phyloP scores from a whole-genome alignment of 35 echinoderm and acorn worm genomes.

The Lytechinus variegatus region DNA sequence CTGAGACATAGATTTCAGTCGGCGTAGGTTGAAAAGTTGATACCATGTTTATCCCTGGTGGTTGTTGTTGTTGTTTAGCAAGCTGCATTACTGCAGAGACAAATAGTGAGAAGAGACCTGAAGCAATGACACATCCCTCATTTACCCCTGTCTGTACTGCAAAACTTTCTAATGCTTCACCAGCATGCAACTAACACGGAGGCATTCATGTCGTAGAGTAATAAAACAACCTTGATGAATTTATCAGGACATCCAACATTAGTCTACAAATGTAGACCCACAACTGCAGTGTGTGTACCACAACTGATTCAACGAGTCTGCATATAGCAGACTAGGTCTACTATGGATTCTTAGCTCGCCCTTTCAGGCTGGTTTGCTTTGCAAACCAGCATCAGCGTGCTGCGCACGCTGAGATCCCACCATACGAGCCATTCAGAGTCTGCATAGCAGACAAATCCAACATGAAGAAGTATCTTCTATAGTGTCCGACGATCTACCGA shows the following conservation, averaged over 20 bases:
- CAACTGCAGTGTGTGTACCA: too few relatives aligned
- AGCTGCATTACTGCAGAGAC: slow-evolving; percentile 22
- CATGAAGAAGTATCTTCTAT: slow-evolving; percentile 36
- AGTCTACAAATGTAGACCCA: too few relatives aligned
- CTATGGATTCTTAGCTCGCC: too few relatives aligned
- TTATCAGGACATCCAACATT: slow-evolving; percentile 55
- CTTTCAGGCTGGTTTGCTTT: too few relatives aligned
- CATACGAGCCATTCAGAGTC: too few relatives aligned
- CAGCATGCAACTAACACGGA: neutral
- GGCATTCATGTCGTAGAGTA: slow-evolving; percentile 57
- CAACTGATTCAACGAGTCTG: too few relatives aligned
- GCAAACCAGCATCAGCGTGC: too few relatives aligned
- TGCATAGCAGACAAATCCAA: too few relatives aligned
- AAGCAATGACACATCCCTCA: slow-evolving; percentile 55
- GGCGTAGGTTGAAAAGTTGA: slow-evolving; percentile 34
- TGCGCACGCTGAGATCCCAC: too few relatives aligned
- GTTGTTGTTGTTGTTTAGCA: neutral
- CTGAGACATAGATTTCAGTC: neutral
- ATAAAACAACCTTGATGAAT: slow-evolving; percentile 32
- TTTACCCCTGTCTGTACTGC: slow-evolving; percentile 43
- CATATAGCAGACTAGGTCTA: too few relatives aligned
- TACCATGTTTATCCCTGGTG: neutral
- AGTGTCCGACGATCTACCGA: slow-evolving; percentile 30
- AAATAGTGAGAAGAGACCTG: slow-evolving; percentile 31
- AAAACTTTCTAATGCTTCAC: slow-evolving; percentile 40